Base-by-base conservation (phyloP, 2,797 vertebrate genomes). In the Craterocephalus amniculus region DNA sequence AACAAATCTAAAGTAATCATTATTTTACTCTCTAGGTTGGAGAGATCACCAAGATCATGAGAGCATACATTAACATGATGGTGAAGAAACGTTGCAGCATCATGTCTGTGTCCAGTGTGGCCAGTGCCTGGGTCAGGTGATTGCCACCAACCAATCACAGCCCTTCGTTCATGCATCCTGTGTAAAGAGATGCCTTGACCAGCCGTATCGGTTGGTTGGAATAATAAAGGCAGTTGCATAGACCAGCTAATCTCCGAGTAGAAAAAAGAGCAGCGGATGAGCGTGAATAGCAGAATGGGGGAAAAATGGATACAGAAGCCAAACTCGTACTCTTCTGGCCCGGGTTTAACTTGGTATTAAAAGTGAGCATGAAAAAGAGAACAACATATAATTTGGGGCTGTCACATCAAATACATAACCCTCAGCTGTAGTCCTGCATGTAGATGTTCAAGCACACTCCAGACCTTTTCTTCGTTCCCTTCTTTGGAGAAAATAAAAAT, bases 41-140 rank as follows among this genome's bases (percentile, higher is more conserved):
- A 0, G 97, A 98, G 88, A 97, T 98, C 89, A 95, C 96, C 49
- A 98, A 98, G 91, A 97, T 97, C 85, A 97, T 98, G 96, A 97
- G 96, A 88, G 97, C 96, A 2, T 97, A 98, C 90, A 97, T 98
- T 83, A 97, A 97, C 92, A 97, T 96, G 96, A 98, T 98, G 0
- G 97, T 97, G 90, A 97, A 97, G 93, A 97, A 97, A 81, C 95
- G 97, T 71, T 97, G 96, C 93, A 97, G 97, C 0, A 93, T 97
- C 71, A 96, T 94, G 72, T 97, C 96, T 0, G 93, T 94, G 67
- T 94, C 95, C 80, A 96, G 95, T 96, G 91, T 0, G 94, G 94
- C 89, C 79, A 89, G 88, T n/a, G n/a, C 63, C 90, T 97, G 96
- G 96, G 95, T 94, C 80, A 95, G 96, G 90, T 98, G 95, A 97